Evolutionary conservation across 2,113 vertebrate genomes (phyloP), one percentile per base, ranked within the genome.

Genomic region (Gallinago undulata): DNA sequence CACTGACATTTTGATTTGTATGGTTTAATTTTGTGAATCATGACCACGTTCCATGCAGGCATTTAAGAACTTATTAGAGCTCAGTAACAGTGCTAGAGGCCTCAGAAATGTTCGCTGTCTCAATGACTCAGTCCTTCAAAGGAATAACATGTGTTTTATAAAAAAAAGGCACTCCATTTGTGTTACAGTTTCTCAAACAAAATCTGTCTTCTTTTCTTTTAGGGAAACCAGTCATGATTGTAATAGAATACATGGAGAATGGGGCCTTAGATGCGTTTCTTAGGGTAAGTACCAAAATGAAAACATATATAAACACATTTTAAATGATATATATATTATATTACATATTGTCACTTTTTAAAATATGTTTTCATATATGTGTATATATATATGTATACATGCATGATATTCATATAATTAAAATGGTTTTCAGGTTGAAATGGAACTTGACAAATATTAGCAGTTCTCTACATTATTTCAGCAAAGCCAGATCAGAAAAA

Each of bases 241-340:
- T 99, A 97, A 99, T 99, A 96, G 99, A 99, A 98, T 99, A 99
- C 97, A 99, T 99, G 99, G 99, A 99, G 97, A 99, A 99, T 86
- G 99, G 99, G 95, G 99, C 99, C 85, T 98, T 99, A 96, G 99
- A 99, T 94, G 98, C 98, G 69, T 99, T 99, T 98, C 99, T 99
- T 98, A 99, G 99, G 98, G 99, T 99, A 92, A 98, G 98, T 98
- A 95, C 28, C 74, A 78, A 91, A 93, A 62, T 31, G 35, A 78
- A 96, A 91, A 66, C 22, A 37, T 84, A 59, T 12, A 57, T 31
- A 78, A 45, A 47, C 3, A 9, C 70, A 43, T 64, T 88, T 76
- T 18, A 82, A 87, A 15, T 69, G 12, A 33, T 2, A 14, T 47
- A 13, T 62, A 15, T 62, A 35, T 7, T 43, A 19, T 5, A 19